phyloP scores from a whole-genome alignment of 30 jellyfish, hydroid and myxozoan genomes.

The Mastigias papua region DNA sequence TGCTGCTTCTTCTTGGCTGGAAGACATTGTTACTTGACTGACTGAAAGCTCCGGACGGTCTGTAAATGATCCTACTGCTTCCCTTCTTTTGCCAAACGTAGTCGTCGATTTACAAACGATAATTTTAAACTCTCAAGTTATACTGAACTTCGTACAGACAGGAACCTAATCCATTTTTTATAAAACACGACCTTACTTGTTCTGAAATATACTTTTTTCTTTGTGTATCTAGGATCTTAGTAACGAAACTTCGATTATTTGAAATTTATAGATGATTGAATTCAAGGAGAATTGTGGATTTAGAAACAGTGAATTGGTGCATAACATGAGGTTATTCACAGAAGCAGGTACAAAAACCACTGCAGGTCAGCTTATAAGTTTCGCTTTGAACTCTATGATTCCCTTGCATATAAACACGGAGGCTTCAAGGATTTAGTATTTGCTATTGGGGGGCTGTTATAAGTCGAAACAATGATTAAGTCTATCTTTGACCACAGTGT shows the following conservation, averaged over 20 bases:
- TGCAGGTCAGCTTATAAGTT: neutral
- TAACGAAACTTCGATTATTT: neutral
- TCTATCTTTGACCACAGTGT: too few relatives aligned
- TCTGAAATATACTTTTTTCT: neutral
- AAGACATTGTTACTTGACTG: neutral
- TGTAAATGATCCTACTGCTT: too few relatives aligned
- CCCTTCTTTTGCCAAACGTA: too few relatives aligned
- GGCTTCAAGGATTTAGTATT: too few relatives aligned
- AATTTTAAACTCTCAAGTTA: too few relatives aligned
- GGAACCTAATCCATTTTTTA: too few relatives aligned
- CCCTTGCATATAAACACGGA: too few relatives aligned
- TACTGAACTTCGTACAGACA: too few relatives aligned
- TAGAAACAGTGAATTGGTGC: neutral
- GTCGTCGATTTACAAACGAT: too few relatives aligned
- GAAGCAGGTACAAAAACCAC: constrained; percentile 23
- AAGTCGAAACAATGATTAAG: too few relatives aligned
- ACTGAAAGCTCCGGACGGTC: neutral
- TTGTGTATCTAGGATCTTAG: neutral
- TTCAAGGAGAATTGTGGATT: neutral
- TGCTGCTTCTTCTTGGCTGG: neutral
- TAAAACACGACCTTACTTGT: neutral
- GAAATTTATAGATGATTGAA: neutral
- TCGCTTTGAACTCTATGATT: too few relatives aligned
- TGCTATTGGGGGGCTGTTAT: too few relatives aligned
- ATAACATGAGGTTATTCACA: neutral